Percentiles rank a stretch among this genome's conserved stretches.
These are phyloP conservation scores for Aspidoscelis tigris DNA, from an alignment of 2,113 vertebrate genomes.

Conservation along the genomic window DNA sequence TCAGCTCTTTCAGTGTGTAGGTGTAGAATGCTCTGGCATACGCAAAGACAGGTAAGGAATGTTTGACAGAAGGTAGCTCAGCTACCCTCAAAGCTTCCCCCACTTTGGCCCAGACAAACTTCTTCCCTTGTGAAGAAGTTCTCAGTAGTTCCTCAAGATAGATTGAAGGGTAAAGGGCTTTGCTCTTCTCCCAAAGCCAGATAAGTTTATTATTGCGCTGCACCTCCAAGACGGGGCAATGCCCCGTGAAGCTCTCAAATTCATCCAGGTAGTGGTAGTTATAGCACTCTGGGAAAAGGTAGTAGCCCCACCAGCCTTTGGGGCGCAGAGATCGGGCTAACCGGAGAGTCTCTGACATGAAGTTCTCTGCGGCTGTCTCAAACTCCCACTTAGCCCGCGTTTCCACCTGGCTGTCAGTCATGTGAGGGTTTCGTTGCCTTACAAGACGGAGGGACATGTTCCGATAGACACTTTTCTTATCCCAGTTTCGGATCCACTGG, in stretches of 20 bases:
- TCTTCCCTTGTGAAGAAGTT: conserved; percentile 70
- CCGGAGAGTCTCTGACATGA: conserved; percentile 80
- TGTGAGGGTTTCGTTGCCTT: conserved; percentile 67
- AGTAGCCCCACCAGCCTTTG: conserved; percentile 83
- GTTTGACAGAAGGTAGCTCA: conserved; percentile 66
- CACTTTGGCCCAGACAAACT: conserved; percentile 77
- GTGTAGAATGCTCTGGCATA: conserved; percentile 81
- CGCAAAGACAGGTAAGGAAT: conserved; percentile 79
- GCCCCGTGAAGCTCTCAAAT: conserved; percentile 77
- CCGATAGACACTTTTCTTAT: conserved; percentile 79
- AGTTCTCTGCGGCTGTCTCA: conserved; percentile 75
- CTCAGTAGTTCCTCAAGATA: conserved; percentile 73
- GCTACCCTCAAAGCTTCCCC: conserved; percentile 75
- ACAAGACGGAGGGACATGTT: conserved; percentile 71
- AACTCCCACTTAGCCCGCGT: conserved; percentile 75
- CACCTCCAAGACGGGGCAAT: conserved; percentile 76
- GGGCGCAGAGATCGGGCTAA: conserved; percentile 75
- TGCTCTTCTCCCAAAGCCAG: conserved; percentile 85
- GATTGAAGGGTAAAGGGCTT: conserved; percentile 81
- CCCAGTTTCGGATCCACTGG: conserved; percentile 85
- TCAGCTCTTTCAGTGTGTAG: conserved; percentile 55
- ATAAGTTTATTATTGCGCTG: conserved; percentile 78
- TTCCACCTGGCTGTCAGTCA: conserved; percentile 64
- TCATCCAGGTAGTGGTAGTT: conserved; percentile 81
- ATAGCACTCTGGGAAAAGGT: conserved; percentile 87